phyloP scores from a whole-genome alignment of 2,797 vertebrate genomes.

The Corythornis leucogaster region DNA sequence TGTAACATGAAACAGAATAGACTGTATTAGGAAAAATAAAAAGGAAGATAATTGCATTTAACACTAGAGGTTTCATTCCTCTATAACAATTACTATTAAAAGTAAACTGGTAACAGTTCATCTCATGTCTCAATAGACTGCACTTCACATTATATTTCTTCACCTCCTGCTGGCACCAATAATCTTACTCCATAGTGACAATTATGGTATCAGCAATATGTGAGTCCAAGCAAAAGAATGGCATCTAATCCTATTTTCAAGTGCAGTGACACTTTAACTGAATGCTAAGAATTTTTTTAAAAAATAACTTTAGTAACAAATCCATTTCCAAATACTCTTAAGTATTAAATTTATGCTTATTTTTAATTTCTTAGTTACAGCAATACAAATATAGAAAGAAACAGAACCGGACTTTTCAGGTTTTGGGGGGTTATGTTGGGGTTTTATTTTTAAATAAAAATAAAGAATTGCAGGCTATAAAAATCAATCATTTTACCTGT shows the following conservation, averaged over 20 bases:
- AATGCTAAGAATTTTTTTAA: neutral
- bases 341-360: neutral
- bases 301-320: neutral
- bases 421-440: too few species aligned
- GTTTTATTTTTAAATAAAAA: neutral
- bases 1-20: neutral
- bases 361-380: neutral
- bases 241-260: neutral
- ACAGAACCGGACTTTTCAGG: neutral
- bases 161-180: neutral
- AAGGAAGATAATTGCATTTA: neutral
- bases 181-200: neutral
- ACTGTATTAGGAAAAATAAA: neutral
- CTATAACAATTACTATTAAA: neutral
- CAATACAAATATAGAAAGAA: neutral
- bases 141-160: neutral
- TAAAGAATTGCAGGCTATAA: neutral
- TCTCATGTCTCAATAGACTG: neutral
- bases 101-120: neutral
- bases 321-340: neutral
- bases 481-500: conserved; percentile 73
- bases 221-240: neutral
- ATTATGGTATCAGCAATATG: neutral
- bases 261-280: neutral
- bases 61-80: neutral